Evolutionary conservation across 2,888 invertebrate species (phyloP), one percentile per base, ranked within the genome.

Genomic region (Deilephila elpenor): DNA sequence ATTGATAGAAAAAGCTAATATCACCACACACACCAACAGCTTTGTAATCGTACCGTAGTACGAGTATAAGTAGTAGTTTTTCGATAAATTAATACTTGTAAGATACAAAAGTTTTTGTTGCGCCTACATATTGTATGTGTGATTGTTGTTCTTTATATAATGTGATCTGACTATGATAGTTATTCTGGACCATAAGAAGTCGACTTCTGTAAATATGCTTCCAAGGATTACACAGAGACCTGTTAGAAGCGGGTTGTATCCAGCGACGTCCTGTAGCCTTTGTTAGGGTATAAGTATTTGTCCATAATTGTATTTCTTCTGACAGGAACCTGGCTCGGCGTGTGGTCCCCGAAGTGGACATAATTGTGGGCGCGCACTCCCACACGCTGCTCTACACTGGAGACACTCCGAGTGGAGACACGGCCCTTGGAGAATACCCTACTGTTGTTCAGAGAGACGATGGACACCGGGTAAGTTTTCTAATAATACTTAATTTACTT

Each of bases 321-420:
- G 75, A n/a, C 78, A 95, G 95, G 74, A 84, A 91, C 51, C 96
- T 98, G 77, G 98, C 98, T 0, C 85, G 87, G 4, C 91, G 95
- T 5, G 96, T 95, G 60, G 95, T 97, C 3, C 95, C 96, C 0
- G 95, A 96, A 53, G 95, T 98, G 72, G 97, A 98, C 86, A 95
- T 98, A 0, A 97, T 98, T 74, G 97, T 98, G n/a, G 98, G 98
- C 6, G 97, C 96, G 0, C 98, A 98, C 86, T 97, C 97, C 0
- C 97, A 98, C 87, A 96, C 97, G 0, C 96, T 98, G 79, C 95
- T 98, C 0, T 98, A 96, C 87, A 96, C 95, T 0, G 93, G 93
- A 3, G 90, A 86, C 0, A 86, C 92, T 0, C 96, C 96, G 0
- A 96, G 95, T 29, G 96, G 96, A 0, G 96, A 96, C 77, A 91